Base-by-base conservation (phyloP, 92 coral and sea anemone species). In the Heliopora coerulea region DNA sequence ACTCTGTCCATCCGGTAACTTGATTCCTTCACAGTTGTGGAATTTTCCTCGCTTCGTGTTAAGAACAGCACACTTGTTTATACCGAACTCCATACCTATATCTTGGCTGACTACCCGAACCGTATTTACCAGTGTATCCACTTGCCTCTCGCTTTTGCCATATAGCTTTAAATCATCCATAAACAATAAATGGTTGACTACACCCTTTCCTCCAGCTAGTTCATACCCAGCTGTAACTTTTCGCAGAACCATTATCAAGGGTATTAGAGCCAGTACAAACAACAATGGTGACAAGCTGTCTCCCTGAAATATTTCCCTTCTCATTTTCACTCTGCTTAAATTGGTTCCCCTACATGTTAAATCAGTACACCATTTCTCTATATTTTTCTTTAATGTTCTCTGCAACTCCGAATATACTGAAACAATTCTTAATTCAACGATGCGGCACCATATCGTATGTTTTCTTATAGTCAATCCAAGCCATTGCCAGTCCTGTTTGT, bases 221-320 rank as follows among this genome's bases (percentile, higher is more conserved):
- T 69, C 76, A 69, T 69, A 48, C 28, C 33, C 19, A 13, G 76
- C 62, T 23, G 42, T 49, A 20, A 46, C 44, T 18, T 69, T 49
- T 40, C 76, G 42, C 13, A 69, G 62, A 19, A 77, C 54, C 48
- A 77, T 49, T 3, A 73, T 28, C 70, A 80, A 49, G 20, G 85
- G 85, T 11, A 72, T 44, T 28, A 73, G 49, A 31, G 73, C 27
- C 49, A 73, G n/a, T 23, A 72, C 74, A 80, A 73, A 80, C 6
- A 80, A 34, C 8, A 80, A 54, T 25, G 80, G 80, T 28, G 84
- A 63, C 80, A n/a, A n/a, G n/a, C n/a, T 80, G 57, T 80, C 73
- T 30, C 72, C 80, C 25, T 52, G 54, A 50, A 66, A 59, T 4
- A 59, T 74, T 29, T 69, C 74, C 23, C 29, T 74, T 39, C 67